Conservation (phyloP, 2,888 invertebrate genomes). For the Hoplodrina ambigua region DNA sequence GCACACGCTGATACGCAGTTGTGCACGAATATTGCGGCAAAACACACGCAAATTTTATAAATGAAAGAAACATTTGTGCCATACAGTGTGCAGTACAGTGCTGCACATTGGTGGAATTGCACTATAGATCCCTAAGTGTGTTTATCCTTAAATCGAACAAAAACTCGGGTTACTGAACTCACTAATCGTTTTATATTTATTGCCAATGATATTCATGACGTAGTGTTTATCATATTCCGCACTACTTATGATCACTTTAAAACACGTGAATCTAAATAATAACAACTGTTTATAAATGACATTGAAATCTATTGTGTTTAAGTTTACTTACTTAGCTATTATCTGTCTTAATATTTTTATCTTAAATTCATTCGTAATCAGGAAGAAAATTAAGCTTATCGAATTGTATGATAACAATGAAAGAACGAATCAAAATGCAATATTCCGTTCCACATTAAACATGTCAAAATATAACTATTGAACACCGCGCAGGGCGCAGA, state of each 20-base stretch:
- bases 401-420: constrained; percentile 47
- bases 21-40: no score
- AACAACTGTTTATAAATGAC: constrained; percentile 8
- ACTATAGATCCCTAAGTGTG: not conserved
- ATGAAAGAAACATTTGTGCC: no score
- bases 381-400: constrained; percentile 48
- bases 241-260: not conserved
- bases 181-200: not conserved
- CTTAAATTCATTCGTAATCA: constrained; percentile 48
- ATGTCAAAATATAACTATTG: constrained; percentile 13
- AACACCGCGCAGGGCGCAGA: constrained; percentile 27
- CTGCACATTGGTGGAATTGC: no score
- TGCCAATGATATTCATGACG: not conserved
- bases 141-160: not conserved
- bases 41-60: no score
- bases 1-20: no score
- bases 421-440: constrained; percentile 36
- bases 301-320: constrained; percentile 14
- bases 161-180: not conserved
- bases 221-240: constrained; percentile 18
- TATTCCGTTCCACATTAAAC: not conserved
- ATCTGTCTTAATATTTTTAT: constrained; percentile 40
- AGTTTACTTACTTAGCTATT: constrained; percentile 16
- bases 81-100: no score
- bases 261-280: constrained; percentile 22